Percentiles rank a stretch among this genome's conserved stretches.
Evolutionary conservation across 2,113 vertebrate genomes (phyloP).

Genomic region (Phaethon lepturus): DNA sequence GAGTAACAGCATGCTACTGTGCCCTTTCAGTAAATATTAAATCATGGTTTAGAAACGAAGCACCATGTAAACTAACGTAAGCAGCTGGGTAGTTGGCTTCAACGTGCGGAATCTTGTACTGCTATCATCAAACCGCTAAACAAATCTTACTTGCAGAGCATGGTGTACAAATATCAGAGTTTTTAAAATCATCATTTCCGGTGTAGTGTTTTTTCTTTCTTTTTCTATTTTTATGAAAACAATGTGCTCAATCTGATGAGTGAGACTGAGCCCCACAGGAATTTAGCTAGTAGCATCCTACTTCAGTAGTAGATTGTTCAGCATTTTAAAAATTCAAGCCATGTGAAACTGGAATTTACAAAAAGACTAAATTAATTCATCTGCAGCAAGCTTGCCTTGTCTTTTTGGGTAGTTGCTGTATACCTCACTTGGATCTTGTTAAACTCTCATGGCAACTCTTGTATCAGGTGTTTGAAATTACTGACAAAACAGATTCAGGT

Average conservation of each 20-base stretch:
- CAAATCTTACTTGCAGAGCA: background rate
- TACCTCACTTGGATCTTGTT: background rate
- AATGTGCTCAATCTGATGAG: rapidly evolving
- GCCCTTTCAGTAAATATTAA: background rate
- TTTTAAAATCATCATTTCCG: background rate
- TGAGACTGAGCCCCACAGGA: background rate
- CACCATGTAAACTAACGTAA: rapidly evolving
- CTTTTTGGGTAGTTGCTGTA: background rate
- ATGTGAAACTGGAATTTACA: background rate
- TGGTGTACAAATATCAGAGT: background rate
- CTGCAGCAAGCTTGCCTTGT: background rate
- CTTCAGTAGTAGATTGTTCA: background rate
- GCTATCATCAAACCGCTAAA: background rate
- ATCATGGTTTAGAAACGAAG: background rate
- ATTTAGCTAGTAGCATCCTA: background rate
- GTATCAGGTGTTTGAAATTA: background rate
- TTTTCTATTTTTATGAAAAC: background rate
- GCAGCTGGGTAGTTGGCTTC: background rate
- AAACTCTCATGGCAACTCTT: background rate
- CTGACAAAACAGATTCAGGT: background rate
- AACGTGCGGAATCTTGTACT: background rate
- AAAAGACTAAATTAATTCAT: background rate
- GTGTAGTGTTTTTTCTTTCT: background rate
- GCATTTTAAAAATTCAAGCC: background rate
- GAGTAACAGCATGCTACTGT: background rate